Percentiles rank a stretch among this genome's conserved stretches.
phyloP scores from a whole-genome alignment of 2,797 vertebrate genomes.

The Clarias platycephalus region DNA sequence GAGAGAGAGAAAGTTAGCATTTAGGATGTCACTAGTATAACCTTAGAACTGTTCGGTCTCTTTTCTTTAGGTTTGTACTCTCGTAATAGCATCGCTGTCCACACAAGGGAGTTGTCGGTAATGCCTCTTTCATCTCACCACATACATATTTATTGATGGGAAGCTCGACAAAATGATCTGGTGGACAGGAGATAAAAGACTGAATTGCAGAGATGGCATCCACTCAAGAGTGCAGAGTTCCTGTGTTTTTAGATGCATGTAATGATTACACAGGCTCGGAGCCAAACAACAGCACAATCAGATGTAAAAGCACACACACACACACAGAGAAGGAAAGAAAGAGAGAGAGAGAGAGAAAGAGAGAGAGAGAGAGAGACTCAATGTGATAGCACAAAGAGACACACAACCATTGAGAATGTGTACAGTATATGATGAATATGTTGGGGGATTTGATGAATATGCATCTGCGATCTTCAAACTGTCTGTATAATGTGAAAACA shows the following conservation, averaged over 20 bases:
- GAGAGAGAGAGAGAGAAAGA: not conserved
- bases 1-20: constrained; percentile 11
- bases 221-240: constrained; percentile 42
- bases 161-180: constrained; percentile 42
- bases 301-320: constrained; percentile 26
- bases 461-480: not conserved
- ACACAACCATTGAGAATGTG: not conserved
- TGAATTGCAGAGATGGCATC: constrained; percentile 43
- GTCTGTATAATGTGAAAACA: not conserved
- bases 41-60: not conserved
- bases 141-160: constrained; percentile 49
- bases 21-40: not conserved
- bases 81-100: not conserved
- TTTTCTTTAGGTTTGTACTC: not conserved
- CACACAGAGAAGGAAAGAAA: not conserved
- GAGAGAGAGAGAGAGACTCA: not conserved
- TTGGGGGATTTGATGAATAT: constrained; percentile 12
- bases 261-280: constrained; percentile 47
- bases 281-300: constrained; percentile 53
- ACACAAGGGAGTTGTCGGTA: not conserved
- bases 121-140: constrained; percentile 30
- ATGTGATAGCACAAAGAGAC: not conserved
- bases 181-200: constrained; percentile 42
- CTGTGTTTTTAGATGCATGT: constrained; percentile 36
- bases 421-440: not conserved